A percentile compares a stretch with the other conserved stretches of the same genome.
phyloP scores from a whole-genome alignment of 2,888 invertebrate genomes.

The Hetaerina titia region DNA sequence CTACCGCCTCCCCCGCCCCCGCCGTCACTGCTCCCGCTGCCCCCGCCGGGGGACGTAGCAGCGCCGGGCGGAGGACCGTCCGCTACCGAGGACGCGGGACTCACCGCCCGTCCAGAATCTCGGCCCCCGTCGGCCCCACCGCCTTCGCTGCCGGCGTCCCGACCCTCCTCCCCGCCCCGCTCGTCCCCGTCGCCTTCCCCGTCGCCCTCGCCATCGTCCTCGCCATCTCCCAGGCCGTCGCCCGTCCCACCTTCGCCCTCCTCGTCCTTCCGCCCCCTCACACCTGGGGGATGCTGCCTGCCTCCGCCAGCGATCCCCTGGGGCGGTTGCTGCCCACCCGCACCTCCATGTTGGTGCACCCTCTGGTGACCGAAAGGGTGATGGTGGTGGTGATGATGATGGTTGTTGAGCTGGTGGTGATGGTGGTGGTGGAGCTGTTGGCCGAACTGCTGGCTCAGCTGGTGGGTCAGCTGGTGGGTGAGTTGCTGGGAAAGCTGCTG shows the following conservation, averaged over 20 bases:
- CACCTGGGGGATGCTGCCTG: background rate
- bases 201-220: conserved; percentile 33
- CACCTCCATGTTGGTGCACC: background rate
- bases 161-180: conserved; percentile 72
- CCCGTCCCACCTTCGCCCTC: conserved; percentile 39
- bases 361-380: conserved; percentile 16
- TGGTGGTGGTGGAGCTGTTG: conserved; percentile 69
- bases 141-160: conserved; percentile 66
- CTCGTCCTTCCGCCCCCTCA: conserved; percentile 40
- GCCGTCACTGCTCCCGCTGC: conserved; percentile 76
- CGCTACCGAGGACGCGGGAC: conserved; percentile 61
- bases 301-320: background rate
- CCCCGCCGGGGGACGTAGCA: conserved; percentile 76
- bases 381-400: conserved; percentile 32
- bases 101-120: conserved; percentile 74
- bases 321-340: background rate
- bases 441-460: conserved; percentile 79
- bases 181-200: conserved; percentile 73
- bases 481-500: conserved; percentile 80
- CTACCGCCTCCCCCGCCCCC: conserved; percentile 77
- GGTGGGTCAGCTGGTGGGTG: conserved; percentile 76
- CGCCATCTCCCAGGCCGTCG: background rate
- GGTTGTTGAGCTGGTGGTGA: conserved; percentile 5
- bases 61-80: conserved; percentile 46
- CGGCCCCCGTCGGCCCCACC: conserved; percentile 71